Base-by-base conservation (phyloP, 2,888 invertebrate species). In the Sesia apiformis region DNA sequence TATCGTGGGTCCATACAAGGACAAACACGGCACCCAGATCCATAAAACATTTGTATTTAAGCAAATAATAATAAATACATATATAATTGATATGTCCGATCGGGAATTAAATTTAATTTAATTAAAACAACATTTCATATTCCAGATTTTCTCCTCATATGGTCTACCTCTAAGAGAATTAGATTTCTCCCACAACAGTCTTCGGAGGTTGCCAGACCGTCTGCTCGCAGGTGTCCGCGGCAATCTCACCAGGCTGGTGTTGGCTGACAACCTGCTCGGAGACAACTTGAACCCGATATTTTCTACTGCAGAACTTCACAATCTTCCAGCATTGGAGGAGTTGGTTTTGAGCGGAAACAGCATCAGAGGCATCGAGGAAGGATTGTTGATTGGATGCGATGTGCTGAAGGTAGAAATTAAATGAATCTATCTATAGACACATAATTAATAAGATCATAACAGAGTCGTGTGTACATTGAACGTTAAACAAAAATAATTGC, bases 241-340 rank as follows among this genome's bases (percentile, higher is more conserved):
- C 2, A 93, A 93, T 5, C 84, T 97, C 46, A 92, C 92, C 38
- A 94, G 93, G 65, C 76, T 97, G 46, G 91, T 92, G 8, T 79
- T 97, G 54, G 91, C 94, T 40, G 93, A 96, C 69, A 97, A 97
- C 74, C 85, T 96, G n/a, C 90, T 97, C 40, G 97, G 97, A 1
- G 97, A 97, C 74, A 96, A 95, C 67, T 84, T 97, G 40, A 97
- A 97, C 81, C 97, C 97, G 0, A 96, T 97, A 63, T 97, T 97
- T 79, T 95, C 96, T 38, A 95, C 95, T 49, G 93, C 94, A 40
- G 97, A 97, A 78, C 93, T 97, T 58, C 95, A 95, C 64, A 93
- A 94, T 8, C 81, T 97, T 58, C 91, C 91, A 3, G 92, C 93
- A 57, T 84, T 97, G 55, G 92, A 93, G 69, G 81, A 94, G 43